Conservation (phyloP, 2,113 vertebrate genomes). For the Microtus ochrogaster region DNA sequence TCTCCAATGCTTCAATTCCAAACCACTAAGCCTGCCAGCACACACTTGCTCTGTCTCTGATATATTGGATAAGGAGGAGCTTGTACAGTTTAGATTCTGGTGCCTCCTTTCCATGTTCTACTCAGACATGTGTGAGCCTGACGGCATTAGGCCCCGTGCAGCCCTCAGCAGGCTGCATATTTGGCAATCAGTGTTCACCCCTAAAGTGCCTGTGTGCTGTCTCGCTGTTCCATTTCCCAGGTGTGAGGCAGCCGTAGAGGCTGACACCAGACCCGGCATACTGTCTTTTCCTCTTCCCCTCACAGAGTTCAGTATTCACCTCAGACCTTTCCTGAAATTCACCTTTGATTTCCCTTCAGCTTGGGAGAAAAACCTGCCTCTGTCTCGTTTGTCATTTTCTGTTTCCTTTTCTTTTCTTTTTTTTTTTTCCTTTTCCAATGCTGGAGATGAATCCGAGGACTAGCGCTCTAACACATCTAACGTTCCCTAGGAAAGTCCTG, state of each 20-base stretch:
- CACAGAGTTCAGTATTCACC: neutral
- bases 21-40: neutral
- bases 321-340: neutral
- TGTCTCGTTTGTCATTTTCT: neutral
- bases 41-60: neutral
- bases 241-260: neutral
- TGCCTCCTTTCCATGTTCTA: neutral
- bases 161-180: neutral
- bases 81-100: neutral
- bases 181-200: neutral
- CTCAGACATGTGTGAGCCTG: neutral
- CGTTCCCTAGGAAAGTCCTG: neutral
- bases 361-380: neutral
- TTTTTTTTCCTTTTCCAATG: neutral
- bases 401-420: too few species aligned
- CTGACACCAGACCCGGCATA: neutral
- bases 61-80: neutral
- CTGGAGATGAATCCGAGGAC: neutral
- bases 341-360: conserved; percentile 15
- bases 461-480: neutral
- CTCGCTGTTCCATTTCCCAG: neutral
- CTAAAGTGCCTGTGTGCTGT: too few species aligned
- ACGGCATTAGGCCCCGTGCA: neutral
- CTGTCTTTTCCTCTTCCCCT: neutral
- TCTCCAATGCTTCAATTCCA: neutral